A percentile compares a stretch with the other conserved stretches of the same genome.
These are phyloP conservation scores for Meloidogyne chitwoodi DNA, from an alignment of 1,140 invertebrate species.

Conservation along the genomic window DNA sequence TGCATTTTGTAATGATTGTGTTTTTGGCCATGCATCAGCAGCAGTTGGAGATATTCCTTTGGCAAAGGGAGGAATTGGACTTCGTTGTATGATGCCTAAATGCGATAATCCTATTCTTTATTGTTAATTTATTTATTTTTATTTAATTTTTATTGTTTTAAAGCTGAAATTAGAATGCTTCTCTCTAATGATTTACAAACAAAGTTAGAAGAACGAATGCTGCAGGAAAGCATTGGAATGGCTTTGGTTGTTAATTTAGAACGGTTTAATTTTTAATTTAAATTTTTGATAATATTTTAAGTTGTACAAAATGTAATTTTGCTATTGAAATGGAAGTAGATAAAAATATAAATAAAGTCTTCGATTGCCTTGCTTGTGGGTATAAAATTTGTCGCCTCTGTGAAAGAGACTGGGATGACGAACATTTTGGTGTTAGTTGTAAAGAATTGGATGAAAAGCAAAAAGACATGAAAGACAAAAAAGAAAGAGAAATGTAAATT, in stretches of 20 bases:
- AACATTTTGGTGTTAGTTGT: slow-evolving; percentile 36
- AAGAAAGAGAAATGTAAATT: slow-evolving; percentile 24
- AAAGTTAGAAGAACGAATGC: slow-evolving; percentile 31
- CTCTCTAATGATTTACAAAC: slow-evolving; percentile 15
- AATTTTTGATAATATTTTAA: slow-evolving; percentile 12
- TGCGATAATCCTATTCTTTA: slow-evolving; percentile 38
- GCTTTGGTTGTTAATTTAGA: slow-evolving; percentile 26
- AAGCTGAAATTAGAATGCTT: slow-evolving; percentile 30
- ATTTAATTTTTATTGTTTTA: not conserved
- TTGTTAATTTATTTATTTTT: slow-evolving; percentile 12
- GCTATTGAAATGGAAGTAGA: slow-evolving; percentile 26
- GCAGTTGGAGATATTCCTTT: slow-evolving; percentile 27
- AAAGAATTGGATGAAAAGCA: slow-evolving; percentile 24
- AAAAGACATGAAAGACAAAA: slow-evolving; percentile 17
- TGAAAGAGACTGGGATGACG: slow-evolving; percentile 32
- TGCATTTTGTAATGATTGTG: slow-evolving; percentile 22
- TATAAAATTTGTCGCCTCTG: slow-evolving; percentile 31
- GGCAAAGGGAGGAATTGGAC: slow-evolving; percentile 27
- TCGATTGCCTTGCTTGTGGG: slow-evolving; percentile 27
- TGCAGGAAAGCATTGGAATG: slow-evolving; percentile 33
- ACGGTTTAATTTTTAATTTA: slow-evolving; percentile 11
- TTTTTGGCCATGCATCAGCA: slow-evolving; percentile 16
- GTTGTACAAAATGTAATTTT: slow-evolving; percentile 36
- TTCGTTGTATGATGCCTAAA: slow-evolving; percentile 26
- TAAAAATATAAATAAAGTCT: slow-evolving; percentile 37